These are phyloP conservation scores for Mus caroli DNA, from an alignment of 2,797 vertebrate species.

Conservation along the genomic window DNA sequence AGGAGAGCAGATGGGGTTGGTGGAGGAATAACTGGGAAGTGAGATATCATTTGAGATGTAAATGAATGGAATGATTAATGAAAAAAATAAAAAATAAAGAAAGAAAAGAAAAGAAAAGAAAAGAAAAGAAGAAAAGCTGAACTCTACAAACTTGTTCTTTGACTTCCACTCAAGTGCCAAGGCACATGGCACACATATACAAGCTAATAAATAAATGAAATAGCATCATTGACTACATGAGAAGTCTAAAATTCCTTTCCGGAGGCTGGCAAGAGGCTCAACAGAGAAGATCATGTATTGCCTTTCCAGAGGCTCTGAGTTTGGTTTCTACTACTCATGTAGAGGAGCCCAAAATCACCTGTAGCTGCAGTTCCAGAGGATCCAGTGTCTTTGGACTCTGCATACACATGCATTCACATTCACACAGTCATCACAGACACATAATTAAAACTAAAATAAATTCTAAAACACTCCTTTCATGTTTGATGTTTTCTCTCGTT, in stretches of 20 bases:
- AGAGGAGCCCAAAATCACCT: not conserved
- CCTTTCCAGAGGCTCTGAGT: not conserved
- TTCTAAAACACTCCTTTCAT: not conserved
- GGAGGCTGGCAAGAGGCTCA: not conserved
- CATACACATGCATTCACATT: not conserved
- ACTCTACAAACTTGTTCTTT: not conserved
- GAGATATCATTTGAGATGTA: no score
- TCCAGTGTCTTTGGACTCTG: not conserved
- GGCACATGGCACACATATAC: not conserved
- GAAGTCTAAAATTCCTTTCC: not conserved
- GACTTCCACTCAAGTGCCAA: not conserved
- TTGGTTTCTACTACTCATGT: not conserved
- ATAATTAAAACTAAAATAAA: not conserved
- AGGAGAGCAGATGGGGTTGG: no score
- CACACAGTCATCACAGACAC: not conserved
- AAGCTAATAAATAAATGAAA: not conserved
- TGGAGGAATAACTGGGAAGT: no score
- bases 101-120: no score
- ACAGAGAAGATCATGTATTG: not conserved
- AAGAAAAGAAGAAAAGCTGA: no score
- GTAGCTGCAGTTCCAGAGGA: not conserved
- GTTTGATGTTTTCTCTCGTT: constrained; percentile 2
- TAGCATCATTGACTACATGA: not conserved
- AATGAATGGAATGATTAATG: no score
- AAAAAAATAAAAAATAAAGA: no score